These are phyloP conservation scores for Cataglyphis hispanica DNA, from an alignment of 1,140 invertebrate species.

Conservation along the genomic window DNA sequence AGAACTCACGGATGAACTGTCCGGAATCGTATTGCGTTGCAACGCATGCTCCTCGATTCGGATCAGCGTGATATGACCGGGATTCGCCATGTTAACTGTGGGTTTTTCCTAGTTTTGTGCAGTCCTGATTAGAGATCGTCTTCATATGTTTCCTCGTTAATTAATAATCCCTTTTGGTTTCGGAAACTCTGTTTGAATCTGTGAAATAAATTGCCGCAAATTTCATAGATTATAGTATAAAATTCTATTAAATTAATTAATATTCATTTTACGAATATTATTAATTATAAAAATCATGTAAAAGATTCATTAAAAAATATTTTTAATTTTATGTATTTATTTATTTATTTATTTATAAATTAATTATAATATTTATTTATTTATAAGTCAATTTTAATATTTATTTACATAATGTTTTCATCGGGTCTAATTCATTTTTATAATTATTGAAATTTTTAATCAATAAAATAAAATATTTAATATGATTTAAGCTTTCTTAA, in stretches of 20 bases:
- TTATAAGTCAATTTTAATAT: no score
- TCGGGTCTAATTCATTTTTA: no score
- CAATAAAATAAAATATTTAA: no score
- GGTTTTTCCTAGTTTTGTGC: neutral
- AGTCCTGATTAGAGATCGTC: neutral
- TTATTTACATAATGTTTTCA: no score
- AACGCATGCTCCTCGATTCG: slow-evolving; percentile 15
- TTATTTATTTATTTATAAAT: no score
- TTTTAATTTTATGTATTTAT: neutral
- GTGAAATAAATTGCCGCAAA: slow-evolving; percentile 17
- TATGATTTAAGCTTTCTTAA: no score
- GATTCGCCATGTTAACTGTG: slow-evolving; percentile 3
- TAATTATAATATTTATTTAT: no score
- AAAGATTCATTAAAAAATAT: neutral
- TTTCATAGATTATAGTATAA: neutral
- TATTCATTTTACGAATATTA: neutral
- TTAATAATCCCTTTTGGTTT: neutral
- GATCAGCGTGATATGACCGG: neutral
- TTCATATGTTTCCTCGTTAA: neutral
- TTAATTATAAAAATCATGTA: neutral
- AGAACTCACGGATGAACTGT: slow-evolving; percentile 36
- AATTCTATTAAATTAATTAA: neutral
- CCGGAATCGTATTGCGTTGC: slow-evolving; percentile 6
- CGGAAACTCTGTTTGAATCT: neutral
- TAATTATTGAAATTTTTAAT: no score